Conservation (phyloP, 1,140 invertebrate genomes). For the Zophobas atratus region DNA sequence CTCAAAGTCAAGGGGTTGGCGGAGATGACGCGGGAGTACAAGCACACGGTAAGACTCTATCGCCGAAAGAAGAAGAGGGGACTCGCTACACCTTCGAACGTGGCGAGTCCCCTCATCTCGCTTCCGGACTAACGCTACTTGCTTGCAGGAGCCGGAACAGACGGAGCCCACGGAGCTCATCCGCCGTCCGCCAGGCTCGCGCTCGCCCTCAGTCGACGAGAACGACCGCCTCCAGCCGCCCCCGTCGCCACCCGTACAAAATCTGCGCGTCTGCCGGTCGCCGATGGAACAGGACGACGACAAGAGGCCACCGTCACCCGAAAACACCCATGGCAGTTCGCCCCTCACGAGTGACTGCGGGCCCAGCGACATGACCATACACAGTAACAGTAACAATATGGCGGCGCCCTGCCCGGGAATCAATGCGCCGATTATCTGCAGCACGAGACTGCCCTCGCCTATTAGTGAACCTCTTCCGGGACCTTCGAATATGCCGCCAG, state of each 20-base stretch:
- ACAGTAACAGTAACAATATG: conserved; percentile 67
- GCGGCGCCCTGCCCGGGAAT: conserved; percentile 47
- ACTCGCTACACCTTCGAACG: no score
- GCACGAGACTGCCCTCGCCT: conserved; percentile 74
- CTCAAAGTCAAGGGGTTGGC: conserved; percentile 89
- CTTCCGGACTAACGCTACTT: no score
- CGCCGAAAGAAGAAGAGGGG: no score
- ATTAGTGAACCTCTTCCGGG: conserved; percentile 81
- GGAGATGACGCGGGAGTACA: conserved; percentile 82
- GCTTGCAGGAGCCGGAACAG: conserved; percentile 62
- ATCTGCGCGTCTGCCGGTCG: conserved; percentile 50
- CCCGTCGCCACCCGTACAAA: conserved; percentile 44
- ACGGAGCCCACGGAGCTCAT: conserved; percentile 66
- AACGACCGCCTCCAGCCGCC: conserved; percentile 33
- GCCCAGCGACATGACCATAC: conserved; percentile 74
- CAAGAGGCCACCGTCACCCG: conserved; percentile 56
- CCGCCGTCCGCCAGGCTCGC: conserved; percentile 50
- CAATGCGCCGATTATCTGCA: conserved; percentile 51
- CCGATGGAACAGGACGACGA: conserved; percentile 59
- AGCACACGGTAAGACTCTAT: conserved; percentile 43
- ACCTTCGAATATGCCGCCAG: conserved; percentile 84
- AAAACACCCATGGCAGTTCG: conserved; percentile 65
- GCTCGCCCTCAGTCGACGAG: conserved; percentile 28
- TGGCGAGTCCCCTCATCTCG: no score
- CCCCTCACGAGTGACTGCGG: conserved; percentile 60